Evolutionary conservation across 2,888 invertebrate species (phyloP).

Genomic region (Rambutsinella grinnellia): DNA sequence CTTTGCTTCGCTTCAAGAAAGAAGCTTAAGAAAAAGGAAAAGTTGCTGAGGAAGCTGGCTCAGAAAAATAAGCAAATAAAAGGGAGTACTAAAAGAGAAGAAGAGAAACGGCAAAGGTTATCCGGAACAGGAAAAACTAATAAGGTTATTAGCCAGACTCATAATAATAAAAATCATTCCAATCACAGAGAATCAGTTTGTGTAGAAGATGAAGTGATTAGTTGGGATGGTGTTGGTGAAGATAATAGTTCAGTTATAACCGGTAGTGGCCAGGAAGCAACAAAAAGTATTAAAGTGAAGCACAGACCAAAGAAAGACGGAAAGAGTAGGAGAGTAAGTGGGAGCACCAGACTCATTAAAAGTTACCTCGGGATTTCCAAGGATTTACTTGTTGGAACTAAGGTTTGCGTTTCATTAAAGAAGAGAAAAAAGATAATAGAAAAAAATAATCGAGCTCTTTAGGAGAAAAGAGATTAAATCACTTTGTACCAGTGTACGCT

Average conservation of each 20-base stretch:
- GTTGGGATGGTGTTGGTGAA: slow-evolving; percentile 8
- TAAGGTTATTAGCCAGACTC: slow-evolving; percentile 14
- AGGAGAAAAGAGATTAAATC: background rate
- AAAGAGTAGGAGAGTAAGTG: background rate
- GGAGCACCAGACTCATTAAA: slow-evolving; percentile 19
- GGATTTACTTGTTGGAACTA: slow-evolving; percentile 15
- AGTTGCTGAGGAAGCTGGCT: slow-evolving; percentile 17
- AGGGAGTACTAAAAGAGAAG: slow-evolving; percentile 2
- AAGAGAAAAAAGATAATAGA: background rate
- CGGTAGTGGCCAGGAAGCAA: background rate
- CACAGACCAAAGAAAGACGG: background rate
- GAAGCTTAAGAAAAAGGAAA: slow-evolving; percentile 4
- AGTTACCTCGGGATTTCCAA: slow-evolving; percentile 38
- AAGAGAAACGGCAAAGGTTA: background rate
- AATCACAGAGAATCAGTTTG: background rate
- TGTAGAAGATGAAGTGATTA: slow-evolving; percentile 5
- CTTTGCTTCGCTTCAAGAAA: slow-evolving; percentile 17
- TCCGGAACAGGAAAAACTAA: slow-evolving; percentile 10
- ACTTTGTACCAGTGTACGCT: background rate
- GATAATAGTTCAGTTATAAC: background rate
- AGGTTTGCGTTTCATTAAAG: slow-evolving; percentile 17
- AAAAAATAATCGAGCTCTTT: background rate
- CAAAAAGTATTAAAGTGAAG: background rate
- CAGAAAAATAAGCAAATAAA: background rate
- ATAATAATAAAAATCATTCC: background rate